Percentiles rank a stretch among this genome's conserved stretches.
phyloP scores from a whole-genome alignment of 2,797 vertebrate genomes.

The Falco cherrug region DNA sequence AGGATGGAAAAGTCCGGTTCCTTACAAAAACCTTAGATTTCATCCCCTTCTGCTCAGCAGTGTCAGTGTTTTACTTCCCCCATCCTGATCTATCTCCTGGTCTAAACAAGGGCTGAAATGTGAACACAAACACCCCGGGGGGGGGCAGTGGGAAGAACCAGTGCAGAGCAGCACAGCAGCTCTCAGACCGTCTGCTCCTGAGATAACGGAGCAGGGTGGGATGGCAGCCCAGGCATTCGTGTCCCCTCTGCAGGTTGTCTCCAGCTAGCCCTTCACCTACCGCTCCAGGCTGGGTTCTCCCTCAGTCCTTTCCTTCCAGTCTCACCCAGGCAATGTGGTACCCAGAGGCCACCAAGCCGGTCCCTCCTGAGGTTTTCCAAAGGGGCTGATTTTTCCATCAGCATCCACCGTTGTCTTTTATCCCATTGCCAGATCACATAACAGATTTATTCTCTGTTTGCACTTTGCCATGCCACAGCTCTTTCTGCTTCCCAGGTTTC shows the following conservation, averaged over 20 bases:
- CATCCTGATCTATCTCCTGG: neutral
- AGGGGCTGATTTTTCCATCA: neutral
- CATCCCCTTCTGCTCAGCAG: neutral
- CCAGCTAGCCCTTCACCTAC: neutral
- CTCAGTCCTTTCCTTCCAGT: neutral
- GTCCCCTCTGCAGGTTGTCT: neutral
- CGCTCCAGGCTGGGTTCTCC: neutral
- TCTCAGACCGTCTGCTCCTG: neutral
- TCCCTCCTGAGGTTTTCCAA: neutral
- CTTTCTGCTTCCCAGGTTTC: neutral
- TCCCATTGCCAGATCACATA: neutral
- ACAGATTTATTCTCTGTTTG: neutral
- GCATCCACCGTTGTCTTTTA: neutral
- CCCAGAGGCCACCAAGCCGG: neutral
- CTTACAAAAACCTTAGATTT: neutral
- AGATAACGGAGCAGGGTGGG: neutral
- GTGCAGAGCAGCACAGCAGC: neutral
- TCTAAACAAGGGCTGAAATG: slow-evolving; percentile 31
- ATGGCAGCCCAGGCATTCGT: neutral
- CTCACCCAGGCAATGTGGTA: neutral
- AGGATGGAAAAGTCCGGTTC: neutral
- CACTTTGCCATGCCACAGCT: neutral
- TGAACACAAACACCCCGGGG: neutral
- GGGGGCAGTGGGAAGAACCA: neutral
- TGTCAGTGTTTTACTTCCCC: neutral